A percentile compares a stretch with the other conserved stretches of the same genome.
Conservation (phyloP, 2,797 vertebrate genomes). For the Menidia menidia region DNA sequence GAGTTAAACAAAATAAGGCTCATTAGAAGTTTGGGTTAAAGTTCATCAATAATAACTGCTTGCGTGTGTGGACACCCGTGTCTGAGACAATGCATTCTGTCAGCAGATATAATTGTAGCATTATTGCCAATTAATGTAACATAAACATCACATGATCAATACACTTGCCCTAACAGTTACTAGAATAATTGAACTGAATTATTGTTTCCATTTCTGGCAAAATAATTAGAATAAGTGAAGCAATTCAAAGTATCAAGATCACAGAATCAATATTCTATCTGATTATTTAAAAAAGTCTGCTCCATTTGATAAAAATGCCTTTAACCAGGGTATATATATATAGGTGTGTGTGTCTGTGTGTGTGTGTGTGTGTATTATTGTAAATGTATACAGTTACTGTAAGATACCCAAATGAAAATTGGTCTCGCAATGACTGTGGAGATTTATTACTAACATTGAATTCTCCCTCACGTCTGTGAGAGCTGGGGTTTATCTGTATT, state of each 20-base stretch:
- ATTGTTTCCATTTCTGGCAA: too few relatives aligned
- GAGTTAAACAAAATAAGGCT: conserved; percentile 29
- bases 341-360: too few relatives aligned
- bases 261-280: too few relatives aligned
- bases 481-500: conserved; percentile 44
- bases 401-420: conserved; percentile 23
- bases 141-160: not conserved
- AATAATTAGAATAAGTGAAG: too few relatives aligned
- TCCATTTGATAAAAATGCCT: not conserved
- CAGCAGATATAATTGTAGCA: not conserved
- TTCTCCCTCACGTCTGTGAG: conserved; percentile 28
- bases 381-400: not conserved
- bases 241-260: too few relatives aligned
- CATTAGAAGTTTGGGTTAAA: conserved; percentile 27
- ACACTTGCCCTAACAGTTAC: not conserved
- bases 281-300: too few relatives aligned
- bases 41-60: conserved; percentile 48
- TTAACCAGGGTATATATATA: not conserved
- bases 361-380: too few relatives aligned
- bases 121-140: not conserved
- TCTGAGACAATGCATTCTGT: not conserved
- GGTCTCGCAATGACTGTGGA: conserved; percentile 9
- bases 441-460: conserved; percentile 39
- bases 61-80: not conserved
- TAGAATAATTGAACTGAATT: not conserved